These are phyloP conservation scores for Pyrrhia umbra DNA, from an alignment of 2,888 invertebrate genomes.

Conservation along the genomic window DNA sequence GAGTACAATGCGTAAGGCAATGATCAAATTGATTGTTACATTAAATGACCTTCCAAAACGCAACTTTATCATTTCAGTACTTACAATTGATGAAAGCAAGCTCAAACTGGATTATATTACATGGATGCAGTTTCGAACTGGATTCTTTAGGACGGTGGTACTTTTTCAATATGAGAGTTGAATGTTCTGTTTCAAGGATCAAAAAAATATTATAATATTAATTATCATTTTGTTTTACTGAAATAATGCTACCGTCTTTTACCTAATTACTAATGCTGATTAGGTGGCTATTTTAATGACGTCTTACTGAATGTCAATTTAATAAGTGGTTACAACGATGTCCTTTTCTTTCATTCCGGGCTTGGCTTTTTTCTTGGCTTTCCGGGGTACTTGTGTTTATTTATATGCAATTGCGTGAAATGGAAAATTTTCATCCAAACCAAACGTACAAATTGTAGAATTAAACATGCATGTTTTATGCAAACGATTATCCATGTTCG, in stretches of 20 bases:
- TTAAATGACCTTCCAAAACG: conserved; percentile 37
- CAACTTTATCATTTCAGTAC: conserved; percentile 39
- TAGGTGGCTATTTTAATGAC: too few species aligned
- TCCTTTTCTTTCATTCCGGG: too few species aligned
- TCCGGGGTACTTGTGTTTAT: too few species aligned
- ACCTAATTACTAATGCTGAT: too few species aligned
- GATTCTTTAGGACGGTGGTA: conserved; percentile 15
- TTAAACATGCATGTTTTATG: conserved; percentile 30
- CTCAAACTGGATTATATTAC: conserved; percentile 44
- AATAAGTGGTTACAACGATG: too few species aligned
- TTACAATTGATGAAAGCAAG: conserved; percentile 39
- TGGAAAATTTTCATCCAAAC: conserved; percentile 33
- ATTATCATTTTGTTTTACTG: too few species aligned
- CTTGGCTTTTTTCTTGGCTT: too few species aligned
- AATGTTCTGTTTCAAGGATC: not conserved
- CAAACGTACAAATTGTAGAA: not conserved
- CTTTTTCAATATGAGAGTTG: not conserved
- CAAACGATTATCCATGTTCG: conserved; percentile 17
- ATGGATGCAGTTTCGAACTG: conserved; percentile 21
- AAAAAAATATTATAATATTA: not conserved
- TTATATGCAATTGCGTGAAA: not conserved
- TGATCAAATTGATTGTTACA: conserved; percentile 43
- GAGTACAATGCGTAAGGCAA: conserved; percentile 31
- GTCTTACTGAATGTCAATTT: too few species aligned
- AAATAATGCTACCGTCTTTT: too few species aligned